Base-by-base conservation (phyloP, 2,888 invertebrate species). In the Nebria salina region DNA sequence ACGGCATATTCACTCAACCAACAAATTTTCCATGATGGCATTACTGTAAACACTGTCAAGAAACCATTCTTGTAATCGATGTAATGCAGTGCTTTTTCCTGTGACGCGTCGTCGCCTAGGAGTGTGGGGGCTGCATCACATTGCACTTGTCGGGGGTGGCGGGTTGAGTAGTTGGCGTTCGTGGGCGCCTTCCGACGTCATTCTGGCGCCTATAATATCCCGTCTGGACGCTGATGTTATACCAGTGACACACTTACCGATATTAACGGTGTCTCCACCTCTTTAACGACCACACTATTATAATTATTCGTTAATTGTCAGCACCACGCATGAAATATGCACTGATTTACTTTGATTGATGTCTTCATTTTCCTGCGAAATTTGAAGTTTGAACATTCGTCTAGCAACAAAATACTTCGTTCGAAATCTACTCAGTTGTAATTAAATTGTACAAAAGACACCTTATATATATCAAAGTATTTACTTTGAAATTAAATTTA, bases 161-260 rank as follows among this genome's bases (percentile, higher is more conserved):
- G 54, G 54, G 5, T 34, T 15, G 65, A 34, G 34, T 34, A 34
- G 34, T 34, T 68, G 73, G 73, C n/a, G 66, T n/a, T 25, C 70
- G 54, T 70, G 70, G 76, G 70, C 76, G 68, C 64, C 70, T 54
- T 34, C 26, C 68, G 76, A 70, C 76, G 70, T 77, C 76, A 77
- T 73, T 25, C 70, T 20, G 68, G 25, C 76, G 68, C 70, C 76
- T 54, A 77, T 70, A 20, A 70, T 34, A 70, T 25, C 34, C 25
- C 70, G 70, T 70, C 70, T 25, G 34, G 70, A 70, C 70, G 70
- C 70, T 70, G 1, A 13, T 54, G 54, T 54, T 54, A 54, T 54
- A 70, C 20, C 70, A 70, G 70, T 70, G 70, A 70, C 70, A 70
- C 34, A 70, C 70, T 70, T 70, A 70, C 34, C 5, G 70, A 70